Evolutionary conservation across 2,797 vertebrate species (phyloP).

Genomic region (Allobates femoralis): DNA sequence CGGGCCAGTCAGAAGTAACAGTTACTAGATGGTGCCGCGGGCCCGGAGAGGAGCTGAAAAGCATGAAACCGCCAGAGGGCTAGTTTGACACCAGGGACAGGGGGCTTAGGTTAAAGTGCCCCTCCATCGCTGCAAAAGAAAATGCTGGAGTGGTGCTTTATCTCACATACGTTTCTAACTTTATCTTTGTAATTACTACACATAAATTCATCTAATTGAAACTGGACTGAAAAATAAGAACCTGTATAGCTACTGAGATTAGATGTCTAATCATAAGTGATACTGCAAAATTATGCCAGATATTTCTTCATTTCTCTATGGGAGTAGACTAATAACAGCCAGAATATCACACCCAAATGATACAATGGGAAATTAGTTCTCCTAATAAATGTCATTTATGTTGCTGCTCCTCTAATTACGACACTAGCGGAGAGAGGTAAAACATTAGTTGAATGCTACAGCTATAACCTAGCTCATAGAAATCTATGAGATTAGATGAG

Average conservation of each 20-base stretch:
- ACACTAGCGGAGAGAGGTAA: too few relatives aligned
- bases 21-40: too few relatives aligned
- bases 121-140: too few relatives aligned
- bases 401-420: neutral
- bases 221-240: neutral
- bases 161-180: neutral
- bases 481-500: too few relatives aligned
- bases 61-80: too few relatives aligned
- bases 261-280: neutral
- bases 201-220: neutral
- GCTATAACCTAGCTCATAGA: too few relatives aligned
- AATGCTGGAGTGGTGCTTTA: too few relatives aligned
- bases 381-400: neutral
- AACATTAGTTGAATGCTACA: too few relatives aligned
- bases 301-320: neutral
- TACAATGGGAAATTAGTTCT: neutral
- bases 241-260: neutral
- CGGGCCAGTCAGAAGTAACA: too few relatives aligned
- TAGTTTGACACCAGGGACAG: too few relatives aligned
- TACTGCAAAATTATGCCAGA: neutral
- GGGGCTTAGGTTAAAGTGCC: too few relatives aligned
- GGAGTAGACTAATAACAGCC: neutral
- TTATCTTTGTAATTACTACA: neutral
- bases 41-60: too few relatives aligned
- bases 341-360: neutral